Conservation (phyloP, 2,888 invertebrate genomes). For the Resseliella maxima region DNA sequence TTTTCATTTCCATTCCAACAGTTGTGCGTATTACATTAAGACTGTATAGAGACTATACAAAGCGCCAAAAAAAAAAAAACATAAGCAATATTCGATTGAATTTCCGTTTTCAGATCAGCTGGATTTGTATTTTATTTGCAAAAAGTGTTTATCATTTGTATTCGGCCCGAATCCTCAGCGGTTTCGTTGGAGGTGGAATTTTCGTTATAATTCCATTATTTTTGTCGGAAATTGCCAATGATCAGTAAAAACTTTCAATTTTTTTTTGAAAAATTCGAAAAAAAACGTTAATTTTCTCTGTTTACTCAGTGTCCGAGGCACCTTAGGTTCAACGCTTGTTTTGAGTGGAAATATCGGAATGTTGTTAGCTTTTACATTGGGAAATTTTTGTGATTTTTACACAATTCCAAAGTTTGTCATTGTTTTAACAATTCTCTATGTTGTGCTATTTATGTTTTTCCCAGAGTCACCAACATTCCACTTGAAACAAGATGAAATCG, state of each 20-base stretch:
- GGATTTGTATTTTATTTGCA: background rate
- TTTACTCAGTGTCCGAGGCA: background rate
- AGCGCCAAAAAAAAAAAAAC: background rate
- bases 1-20: conserved; percentile 57
- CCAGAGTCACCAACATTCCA: conserved; percentile 51
- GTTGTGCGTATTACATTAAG: too few species aligned
- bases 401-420: conserved; percentile 62
- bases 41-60: too few species aligned
- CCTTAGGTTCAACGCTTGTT: background rate
- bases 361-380: conserved; percentile 63
- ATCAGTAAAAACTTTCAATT: conserved; percentile 12
- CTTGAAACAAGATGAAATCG: conserved; percentile 36
- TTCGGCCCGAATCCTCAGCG: background rate
- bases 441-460: background rate
- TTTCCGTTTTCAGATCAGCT: background rate
- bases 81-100: background rate
- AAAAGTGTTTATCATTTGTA: background rate
- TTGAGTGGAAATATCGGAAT: conserved; percentile 63
- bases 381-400: conserved; percentile 63
- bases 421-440: background rate
- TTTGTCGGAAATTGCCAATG: conserved; percentile 19
- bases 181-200: background rate
- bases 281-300: background rate
- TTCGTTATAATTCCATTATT: background rate
- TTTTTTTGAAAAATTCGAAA: too few species aligned